Evolutionary conservation across 2,888 invertebrate genomes (phyloP).

Genomic region (Tinea trinotella): DNA sequence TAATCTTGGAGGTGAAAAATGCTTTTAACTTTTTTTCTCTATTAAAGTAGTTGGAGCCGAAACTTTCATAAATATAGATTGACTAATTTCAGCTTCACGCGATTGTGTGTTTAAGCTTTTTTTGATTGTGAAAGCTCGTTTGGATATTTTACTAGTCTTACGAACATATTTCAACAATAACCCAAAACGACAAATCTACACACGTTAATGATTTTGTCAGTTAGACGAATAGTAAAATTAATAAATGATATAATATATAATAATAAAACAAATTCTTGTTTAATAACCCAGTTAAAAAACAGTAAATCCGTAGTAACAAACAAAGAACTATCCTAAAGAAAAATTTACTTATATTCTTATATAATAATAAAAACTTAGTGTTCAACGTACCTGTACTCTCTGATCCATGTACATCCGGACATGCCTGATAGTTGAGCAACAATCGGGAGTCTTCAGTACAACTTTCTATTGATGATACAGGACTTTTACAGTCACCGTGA

Average conservation of each 20-base stretch:
- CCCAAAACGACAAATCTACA: no score
- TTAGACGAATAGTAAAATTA: no score
- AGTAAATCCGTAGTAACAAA: background rate
- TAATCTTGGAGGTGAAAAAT: background rate
- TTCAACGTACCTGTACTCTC: conserved; percentile 91
- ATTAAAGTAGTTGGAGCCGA: background rate
- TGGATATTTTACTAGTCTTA: no score
- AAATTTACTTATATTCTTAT: background rate
- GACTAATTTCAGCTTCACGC: no score
- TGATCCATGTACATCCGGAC: conserved; percentile 91
- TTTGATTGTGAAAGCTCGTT: no score
- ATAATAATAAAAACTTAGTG: no score
- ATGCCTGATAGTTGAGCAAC: conserved; percentile 93
- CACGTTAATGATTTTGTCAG: no score
- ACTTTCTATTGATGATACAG: conserved; percentile 92
- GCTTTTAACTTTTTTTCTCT: background rate
- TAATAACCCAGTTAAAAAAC: no score
- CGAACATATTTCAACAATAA: no score
- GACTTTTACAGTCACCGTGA: conserved; percentile 90
- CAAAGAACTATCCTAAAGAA: background rate
- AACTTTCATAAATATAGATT: background rate
- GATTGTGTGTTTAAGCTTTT: no score
- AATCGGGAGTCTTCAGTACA: conserved; percentile 94
- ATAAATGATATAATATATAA: no score
- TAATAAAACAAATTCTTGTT: no score